Percentiles rank a stretch among this genome's conserved stretches.
phyloP scores from a whole-genome alignment of 2,113 vertebrate species.

The Gymnorhina tibicen region DNA sequence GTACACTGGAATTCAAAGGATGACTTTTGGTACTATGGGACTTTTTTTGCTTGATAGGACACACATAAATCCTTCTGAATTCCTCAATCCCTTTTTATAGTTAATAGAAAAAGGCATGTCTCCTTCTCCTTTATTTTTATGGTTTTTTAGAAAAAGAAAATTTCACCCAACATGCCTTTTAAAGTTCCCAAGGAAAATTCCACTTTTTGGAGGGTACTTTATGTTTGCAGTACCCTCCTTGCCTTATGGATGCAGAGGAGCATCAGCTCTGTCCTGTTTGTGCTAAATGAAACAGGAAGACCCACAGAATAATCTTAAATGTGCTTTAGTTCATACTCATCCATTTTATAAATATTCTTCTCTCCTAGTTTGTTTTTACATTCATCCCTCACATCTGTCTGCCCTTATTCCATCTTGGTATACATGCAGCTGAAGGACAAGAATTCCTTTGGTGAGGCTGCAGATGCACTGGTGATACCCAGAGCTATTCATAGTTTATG shows the following conservation, averaged over 20 bases:
- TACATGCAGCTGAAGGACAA: not conserved
- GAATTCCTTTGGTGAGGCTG: not conserved
- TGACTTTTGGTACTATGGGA: not conserved
- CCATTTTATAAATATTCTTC: not conserved
- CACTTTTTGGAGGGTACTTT: too few species aligned
- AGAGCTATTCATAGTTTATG: not conserved
- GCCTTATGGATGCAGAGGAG: not conserved
- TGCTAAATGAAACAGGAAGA: not conserved
- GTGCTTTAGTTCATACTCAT: not conserved
- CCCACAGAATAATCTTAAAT: not conserved
- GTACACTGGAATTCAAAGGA: not conserved
- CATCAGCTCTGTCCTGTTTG: not conserved
- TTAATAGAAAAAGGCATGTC: not conserved
- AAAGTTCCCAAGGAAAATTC: not conserved
- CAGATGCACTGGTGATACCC: not conserved
- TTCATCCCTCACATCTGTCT: not conserved
- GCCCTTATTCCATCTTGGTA: not conserved
- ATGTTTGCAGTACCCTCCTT: not conserved
- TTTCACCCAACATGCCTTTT: not conserved
- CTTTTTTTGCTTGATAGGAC: not conserved
- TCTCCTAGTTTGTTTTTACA: not conserved
- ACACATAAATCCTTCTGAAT: not conserved
- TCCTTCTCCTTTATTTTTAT: not conserved
- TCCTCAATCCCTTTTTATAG: not conserved
- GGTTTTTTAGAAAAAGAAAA: not conserved